Evolutionary conservation across 2,113 vertebrate species (phyloP).

Genomic region (Chionomys nivalis): DNA sequence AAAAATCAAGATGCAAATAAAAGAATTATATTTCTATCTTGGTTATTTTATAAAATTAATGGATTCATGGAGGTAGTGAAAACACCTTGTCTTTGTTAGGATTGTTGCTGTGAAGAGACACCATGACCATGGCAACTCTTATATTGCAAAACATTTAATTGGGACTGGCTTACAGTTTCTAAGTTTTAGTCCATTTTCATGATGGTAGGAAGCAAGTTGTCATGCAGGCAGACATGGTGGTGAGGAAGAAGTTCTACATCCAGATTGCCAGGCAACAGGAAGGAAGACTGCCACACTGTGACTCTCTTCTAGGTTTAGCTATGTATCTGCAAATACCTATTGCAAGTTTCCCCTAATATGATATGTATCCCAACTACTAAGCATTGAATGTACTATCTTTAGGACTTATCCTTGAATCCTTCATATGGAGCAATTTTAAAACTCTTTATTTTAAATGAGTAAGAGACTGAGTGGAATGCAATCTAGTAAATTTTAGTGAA

Average conservation of each 20-base stretch:
- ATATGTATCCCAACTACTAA: background rate
- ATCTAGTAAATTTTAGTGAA: background rate
- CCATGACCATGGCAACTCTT: background rate
- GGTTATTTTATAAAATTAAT: background rate
- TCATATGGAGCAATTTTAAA: background rate
- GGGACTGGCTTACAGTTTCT: background rate
- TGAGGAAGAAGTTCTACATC: background rate
- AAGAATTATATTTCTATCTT: background rate
- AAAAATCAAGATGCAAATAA: background rate
- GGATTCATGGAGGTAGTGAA: background rate
- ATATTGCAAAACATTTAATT: background rate
- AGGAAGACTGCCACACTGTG: background rate
- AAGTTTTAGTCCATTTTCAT: background rate
- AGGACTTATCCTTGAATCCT: accelerated
- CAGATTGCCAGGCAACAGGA: background rate
- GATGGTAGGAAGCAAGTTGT: background rate
- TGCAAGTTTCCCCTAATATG: background rate
- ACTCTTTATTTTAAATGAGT: background rate
- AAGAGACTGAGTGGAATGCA: accelerated
- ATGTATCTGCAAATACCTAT: background rate
- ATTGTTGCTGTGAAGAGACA: background rate
- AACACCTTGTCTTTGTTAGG: background rate
- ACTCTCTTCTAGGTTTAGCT: background rate
- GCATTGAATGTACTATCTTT: background rate
- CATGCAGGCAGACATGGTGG: background rate